phyloP scores from a whole-genome alignment of 2,888 invertebrate genomes.

The Volucella zonaria region DNA sequence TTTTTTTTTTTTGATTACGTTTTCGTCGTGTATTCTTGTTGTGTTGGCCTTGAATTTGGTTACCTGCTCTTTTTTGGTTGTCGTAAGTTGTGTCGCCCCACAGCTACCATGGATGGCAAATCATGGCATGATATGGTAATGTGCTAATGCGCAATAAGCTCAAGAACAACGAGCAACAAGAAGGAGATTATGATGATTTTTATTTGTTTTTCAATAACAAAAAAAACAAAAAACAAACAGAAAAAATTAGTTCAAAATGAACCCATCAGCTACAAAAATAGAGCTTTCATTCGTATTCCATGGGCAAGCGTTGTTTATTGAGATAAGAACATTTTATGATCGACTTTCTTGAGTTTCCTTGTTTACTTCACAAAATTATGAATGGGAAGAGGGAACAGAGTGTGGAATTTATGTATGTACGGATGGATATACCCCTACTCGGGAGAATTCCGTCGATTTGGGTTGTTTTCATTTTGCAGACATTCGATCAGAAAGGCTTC shows the following conservation, averaged over 20 bases:
- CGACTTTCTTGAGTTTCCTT: background rate
- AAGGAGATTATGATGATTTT: slow-evolving; percentile 9
- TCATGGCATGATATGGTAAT: background rate
- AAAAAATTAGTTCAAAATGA: background rate
- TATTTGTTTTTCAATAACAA: background rate
- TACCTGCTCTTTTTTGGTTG: slow-evolving; percentile 11
- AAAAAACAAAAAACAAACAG: background rate
- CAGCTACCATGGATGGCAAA: slow-evolving; percentile 23
- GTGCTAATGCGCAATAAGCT: slow-evolving; percentile 48
- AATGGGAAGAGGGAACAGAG: too few species aligned
- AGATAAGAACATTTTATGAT: background rate
- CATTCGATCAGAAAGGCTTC: too few species aligned
- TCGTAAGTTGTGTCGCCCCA: background rate
- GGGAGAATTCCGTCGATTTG: too few species aligned
- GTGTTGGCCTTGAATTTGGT: slow-evolving; percentile 13
- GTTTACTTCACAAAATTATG: too few species aligned
- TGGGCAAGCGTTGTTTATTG: background rate
- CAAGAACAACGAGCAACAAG: background rate
- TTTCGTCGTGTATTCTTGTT: slow-evolving; percentile 26
- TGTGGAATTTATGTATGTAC: too few species aligned
- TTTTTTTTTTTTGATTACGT: slow-evolving; percentile 4
- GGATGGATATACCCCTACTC: too few species aligned
- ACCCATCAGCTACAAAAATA: background rate
- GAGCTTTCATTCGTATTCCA: too few species aligned
- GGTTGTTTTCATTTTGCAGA: too few species aligned